Evolutionary conservation across 2,113 vertebrate species (phyloP).

Genomic region (Rhinogobius similis): DNA sequence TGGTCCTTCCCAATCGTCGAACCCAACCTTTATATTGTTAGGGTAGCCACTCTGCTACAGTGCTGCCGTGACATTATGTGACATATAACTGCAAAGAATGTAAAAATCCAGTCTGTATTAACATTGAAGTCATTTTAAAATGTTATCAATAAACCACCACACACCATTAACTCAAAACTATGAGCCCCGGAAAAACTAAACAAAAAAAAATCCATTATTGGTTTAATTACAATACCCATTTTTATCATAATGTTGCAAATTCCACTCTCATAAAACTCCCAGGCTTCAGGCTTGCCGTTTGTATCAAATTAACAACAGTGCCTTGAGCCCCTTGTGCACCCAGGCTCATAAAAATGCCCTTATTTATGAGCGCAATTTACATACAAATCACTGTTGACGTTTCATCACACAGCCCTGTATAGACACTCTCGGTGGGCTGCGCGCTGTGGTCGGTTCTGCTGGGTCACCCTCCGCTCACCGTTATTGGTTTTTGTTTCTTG

Average conservation of each 20-base stretch:
- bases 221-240: background rate
- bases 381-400: conserved; percentile 43
- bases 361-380: conserved; percentile 38
- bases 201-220: background rate
- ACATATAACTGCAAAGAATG: too few species aligned
- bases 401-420: background rate
- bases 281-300: background rate
- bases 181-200: background rate
- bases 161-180: background rate
- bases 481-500: conserved; percentile 54
- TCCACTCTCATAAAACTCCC: background rate
- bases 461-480: conserved; percentile 31
- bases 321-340: conserved; percentile 19
- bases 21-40: too few species aligned
- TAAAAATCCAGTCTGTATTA: too few species aligned
- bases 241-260: background rate
- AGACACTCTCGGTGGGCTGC: conserved; percentile 7
- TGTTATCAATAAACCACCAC: background rate
- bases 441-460: conserved; percentile 22
- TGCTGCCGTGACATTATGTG: too few species aligned
- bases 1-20: too few species aligned
- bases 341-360: conserved; percentile 18
- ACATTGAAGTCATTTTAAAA: background rate
- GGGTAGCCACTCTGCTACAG: too few species aligned
- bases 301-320: conserved; percentile 36